These are phyloP conservation scores for Xanthorhoe spadicearia DNA, from an alignment of 2,888 invertebrate genomes.

Conservation along the genomic window DNA sequence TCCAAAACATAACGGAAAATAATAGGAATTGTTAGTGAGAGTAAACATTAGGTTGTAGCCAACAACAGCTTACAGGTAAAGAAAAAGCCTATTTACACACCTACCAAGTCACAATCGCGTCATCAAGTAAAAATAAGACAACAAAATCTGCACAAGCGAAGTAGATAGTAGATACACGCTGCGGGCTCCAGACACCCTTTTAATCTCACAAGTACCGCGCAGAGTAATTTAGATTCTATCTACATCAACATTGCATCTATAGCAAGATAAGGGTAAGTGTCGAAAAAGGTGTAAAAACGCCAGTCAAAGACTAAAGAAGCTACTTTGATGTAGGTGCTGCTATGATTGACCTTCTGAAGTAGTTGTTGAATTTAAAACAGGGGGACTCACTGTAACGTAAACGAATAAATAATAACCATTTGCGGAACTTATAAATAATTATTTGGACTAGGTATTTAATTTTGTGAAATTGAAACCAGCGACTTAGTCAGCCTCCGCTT, in stretches of 20 bases:
- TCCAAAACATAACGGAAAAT: too few species aligned
- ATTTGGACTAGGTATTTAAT: too few species aligned
- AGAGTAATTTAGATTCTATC: conserved; percentile 81
- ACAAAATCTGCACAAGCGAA: conserved; percentile 28
- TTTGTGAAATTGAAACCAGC: too few species aligned
- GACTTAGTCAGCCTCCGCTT: too few species aligned
- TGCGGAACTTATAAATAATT: too few species aligned
- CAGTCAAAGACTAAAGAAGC: conserved; percentile 62
- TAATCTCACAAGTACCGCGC: conserved; percentile 78
- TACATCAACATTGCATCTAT: conserved; percentile 71
- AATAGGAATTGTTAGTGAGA: too few species aligned
- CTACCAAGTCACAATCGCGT: background rate
- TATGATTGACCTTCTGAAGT: conserved; percentile 29
- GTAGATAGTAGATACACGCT: conserved; percentile 51
- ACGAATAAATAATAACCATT: background rate
- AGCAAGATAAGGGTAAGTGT: conserved; percentile 67
- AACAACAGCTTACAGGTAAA: background rate
- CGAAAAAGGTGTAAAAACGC: conserved; percentile 63
- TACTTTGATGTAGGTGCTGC: conserved; percentile 51
- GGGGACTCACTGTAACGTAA: background rate
- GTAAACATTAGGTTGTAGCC: background rate
- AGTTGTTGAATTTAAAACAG: conserved; percentile 10
- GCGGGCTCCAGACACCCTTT: conserved; percentile 78
- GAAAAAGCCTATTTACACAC: background rate
- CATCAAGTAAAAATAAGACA: conserved; percentile 22